Base-by-base conservation (phyloP, 2,888 invertebrate species). In the Pammene aurita region DNA sequence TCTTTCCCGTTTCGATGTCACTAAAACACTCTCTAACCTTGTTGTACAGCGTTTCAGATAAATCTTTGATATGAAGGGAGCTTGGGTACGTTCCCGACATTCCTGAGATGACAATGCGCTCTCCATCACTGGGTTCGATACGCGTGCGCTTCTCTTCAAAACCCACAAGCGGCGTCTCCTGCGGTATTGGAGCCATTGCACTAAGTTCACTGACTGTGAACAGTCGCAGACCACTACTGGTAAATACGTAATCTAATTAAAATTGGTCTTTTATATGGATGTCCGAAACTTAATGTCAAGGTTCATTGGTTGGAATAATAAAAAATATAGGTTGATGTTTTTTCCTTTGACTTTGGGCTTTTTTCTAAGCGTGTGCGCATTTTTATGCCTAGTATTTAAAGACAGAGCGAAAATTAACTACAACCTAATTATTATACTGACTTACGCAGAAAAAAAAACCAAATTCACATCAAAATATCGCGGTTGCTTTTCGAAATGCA, bases 61-160 rank as follows among this genome's bases (percentile, higher is more conserved):
- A 18, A 7, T 62, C 50, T 14, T 41, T 18, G 9, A 62, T 6
- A 11, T 50, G 16, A 4, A 10, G 16, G 1, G 50, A 38, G 1
- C 38, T 7, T 18, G 61, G 38, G 6, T 41, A 62, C 0, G 50
- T 0, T 11, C 61, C 50, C 2, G 61, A 62, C 9, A 62, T 18
- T 9, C 61, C 61, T 0, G 61, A 62, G 38, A 62, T 62, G 50
- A 62, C 61, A 2, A 62, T 48, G 9, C 61, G 50, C 9, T 62
- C 38, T 0, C 46, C 60, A 11, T 14, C 60, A 0, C 1, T 5
- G 1, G 10, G 34, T 0, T n/a, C 16, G 13, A 38, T 11, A 4
- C 11, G 35, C 35, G 1, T n/a, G 14, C 7, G 35, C 11, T 11
- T 14, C 10, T 6, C 14, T 34, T 50, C 38, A 5, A 38, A 0